phyloP scores from a whole-genome alignment of 2,888 invertebrate genomes.

The Syrista parreyssii region DNA sequence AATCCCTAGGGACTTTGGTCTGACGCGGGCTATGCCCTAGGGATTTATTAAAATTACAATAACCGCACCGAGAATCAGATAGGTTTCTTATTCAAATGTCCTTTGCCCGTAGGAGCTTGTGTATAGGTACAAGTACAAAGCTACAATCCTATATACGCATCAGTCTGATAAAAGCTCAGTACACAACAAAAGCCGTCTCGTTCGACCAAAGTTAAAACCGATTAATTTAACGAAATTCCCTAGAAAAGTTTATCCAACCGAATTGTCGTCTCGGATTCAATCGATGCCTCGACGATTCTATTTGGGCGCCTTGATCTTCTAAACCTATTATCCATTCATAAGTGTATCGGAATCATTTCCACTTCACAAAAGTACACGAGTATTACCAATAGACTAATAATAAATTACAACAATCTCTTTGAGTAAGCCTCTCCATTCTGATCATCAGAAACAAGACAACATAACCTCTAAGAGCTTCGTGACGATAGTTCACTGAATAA shows the following conservation, averaged over 20 bases:
- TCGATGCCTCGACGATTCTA: not conserved
- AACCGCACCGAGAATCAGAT: conserved; percentile 2
- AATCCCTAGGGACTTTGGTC: not conserved
- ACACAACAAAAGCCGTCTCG: not conserved
- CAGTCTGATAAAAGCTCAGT: not conserved
- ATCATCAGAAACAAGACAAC: not conserved
- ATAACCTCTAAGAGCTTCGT: not conserved
- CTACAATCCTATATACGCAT: not conserved
- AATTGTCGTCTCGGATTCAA: not conserved
- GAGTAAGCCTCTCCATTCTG: not conserved
- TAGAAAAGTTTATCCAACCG: not conserved
- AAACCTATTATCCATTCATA: not conserved
- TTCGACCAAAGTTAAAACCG: not conserved
- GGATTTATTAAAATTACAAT: conserved; percentile 2
- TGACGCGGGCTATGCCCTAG: not conserved
- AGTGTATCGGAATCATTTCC: not conserved
- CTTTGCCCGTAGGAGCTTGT: not conserved
- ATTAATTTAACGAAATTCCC: not conserved
- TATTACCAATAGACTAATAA: not conserved
- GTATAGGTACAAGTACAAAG: not conserved
- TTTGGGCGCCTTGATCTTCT: not conserved
- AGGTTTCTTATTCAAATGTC: conserved; percentile 4
- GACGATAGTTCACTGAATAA: not conserved
- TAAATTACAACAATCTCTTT: not conserved
- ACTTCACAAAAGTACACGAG: not conserved